phyloP scores from a whole-genome alignment of 2,888 invertebrate genomes.

The Andrena praecox region DNA sequence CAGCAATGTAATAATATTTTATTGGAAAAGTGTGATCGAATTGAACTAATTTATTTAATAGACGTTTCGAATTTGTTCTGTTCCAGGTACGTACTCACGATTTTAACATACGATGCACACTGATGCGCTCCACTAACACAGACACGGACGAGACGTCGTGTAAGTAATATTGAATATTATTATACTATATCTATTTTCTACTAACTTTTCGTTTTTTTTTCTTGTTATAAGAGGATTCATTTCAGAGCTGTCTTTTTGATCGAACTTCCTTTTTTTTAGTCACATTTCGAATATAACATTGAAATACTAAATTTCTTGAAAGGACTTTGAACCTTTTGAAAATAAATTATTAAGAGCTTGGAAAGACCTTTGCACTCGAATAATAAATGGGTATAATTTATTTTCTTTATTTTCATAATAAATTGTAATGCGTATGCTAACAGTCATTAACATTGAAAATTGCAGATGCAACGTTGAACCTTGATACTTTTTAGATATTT shows the following conservation, averaged over 20 bases:
- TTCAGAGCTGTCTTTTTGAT: background rate
- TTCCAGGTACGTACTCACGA: slow-evolving; percentile 58
- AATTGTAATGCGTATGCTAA: background rate
- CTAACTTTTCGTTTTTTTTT: background rate
- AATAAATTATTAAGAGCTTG: background rate
- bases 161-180: slow-evolving; percentile 44
- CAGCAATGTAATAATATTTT: background rate
- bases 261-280: too few species aligned
- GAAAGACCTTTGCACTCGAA: background rate
- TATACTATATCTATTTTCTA: slow-evolving; percentile 9
- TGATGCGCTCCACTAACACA: slow-evolving; percentile 63
- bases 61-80: slow-evolving; percentile 1
- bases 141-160: slow-evolving; percentile 63
- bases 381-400: too few species aligned
- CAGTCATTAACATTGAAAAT: background rate
- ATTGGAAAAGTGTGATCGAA: background rate
- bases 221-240: background rate
- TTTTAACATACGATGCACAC: slow-evolving; percentile 62
- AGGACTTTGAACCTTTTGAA: background rate
- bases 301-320: background rate
- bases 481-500: background rate
- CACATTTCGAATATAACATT: background rate
- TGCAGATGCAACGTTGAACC: background rate
- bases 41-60: slow-evolving; percentile 1
- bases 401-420: too few species aligned